Evolutionary conservation across 2,888 invertebrate species (phyloP).

Genomic region (Liopterus haemorrhoidalis): DNA sequence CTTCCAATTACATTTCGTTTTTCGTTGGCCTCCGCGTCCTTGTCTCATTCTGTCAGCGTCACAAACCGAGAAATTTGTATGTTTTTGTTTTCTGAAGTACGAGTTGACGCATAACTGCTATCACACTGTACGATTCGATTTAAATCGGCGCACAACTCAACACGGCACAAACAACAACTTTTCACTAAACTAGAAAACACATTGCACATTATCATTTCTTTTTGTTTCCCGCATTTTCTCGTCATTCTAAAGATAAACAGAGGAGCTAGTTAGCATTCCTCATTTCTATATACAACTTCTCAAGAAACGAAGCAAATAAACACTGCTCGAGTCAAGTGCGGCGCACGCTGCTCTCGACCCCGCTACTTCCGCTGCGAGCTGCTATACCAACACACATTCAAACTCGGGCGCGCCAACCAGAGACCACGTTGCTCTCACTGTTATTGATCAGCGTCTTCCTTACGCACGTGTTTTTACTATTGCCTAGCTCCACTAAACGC

Average conservation of each 20-base stretch:
- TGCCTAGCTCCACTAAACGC: too few relatives aligned
- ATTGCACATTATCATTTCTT: slow-evolving; percentile 35
- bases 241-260: slow-evolving; percentile 26
- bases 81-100: slow-evolving; percentile 39
- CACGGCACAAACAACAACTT: slow-evolving; percentile 33
- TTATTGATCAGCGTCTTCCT: slow-evolving; percentile 18
- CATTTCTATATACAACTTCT: slow-evolving; percentile 44
- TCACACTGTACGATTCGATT: slow-evolving; percentile 33
- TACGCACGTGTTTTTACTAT: slow-evolving; percentile 16
- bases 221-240: slow-evolving; percentile 33
- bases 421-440: slow-evolving; percentile 20
- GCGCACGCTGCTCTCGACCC: slow-evolving; percentile 25
- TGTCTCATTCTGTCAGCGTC: slow-evolving; percentile 50
- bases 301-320: slow-evolving; percentile 49
- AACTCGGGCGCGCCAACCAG: slow-evolving; percentile 28
- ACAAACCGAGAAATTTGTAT: slow-evolving; percentile 41
- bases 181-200: slow-evolving; percentile 34
- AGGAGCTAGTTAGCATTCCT: slow-evolving; percentile 36
- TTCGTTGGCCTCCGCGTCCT: slow-evolving; percentile 52
- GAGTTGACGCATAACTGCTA: slow-evolving; percentile 36
- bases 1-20: slow-evolving; percentile 49
- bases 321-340: slow-evolving; percentile 44
- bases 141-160: slow-evolving; percentile 30
- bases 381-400: slow-evolving; percentile 33
- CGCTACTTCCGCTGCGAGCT: slow-evolving; percentile 33